Percentiles rank a stretch among this genome's conserved stretches.
Conservation (phyloP, 2,888 invertebrate genomes). For the Auanema freiburgensis region DNA sequence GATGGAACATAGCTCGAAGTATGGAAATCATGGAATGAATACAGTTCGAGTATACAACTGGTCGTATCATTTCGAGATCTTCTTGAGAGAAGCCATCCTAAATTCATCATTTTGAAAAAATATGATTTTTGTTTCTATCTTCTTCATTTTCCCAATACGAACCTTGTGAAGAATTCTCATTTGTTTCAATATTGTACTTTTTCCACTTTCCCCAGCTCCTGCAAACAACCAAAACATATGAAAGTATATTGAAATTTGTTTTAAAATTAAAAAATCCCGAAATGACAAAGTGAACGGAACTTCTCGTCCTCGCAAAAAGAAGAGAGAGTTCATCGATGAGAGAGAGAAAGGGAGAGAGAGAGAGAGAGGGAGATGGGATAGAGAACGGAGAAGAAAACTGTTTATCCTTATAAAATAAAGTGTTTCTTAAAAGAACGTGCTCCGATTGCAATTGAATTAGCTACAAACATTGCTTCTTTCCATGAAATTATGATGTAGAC, state of each 20-base stretch:
- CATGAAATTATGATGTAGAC: too few relatives aligned
- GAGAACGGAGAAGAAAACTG: not conserved
- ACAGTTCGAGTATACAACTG: conserved; percentile 95
- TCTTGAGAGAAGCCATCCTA: conserved; percentile 98
- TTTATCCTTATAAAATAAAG: not conserved
- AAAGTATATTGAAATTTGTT: conserved; percentile 1
- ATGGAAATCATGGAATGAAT: conserved; percentile 99
- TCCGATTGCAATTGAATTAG: not conserved
- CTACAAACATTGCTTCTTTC: not conserved
- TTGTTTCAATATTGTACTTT: conserved; percentile 99
- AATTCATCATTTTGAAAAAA: not conserved
- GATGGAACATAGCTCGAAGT: conserved; percentile 97
- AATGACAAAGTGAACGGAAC: not conserved
- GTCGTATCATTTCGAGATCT: conserved; percentile 99
- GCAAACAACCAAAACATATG: conserved; percentile 17
- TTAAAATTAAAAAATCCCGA: not conserved
- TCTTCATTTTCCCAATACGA: conserved; percentile 1
- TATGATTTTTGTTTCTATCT: not conserved
- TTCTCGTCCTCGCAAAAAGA: not conserved
- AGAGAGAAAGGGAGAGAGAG: not conserved
- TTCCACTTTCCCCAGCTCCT: conserved; percentile 98
- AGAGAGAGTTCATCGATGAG: not conserved
- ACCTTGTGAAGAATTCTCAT: conserved; percentile 98
- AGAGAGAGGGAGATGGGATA: not conserved
- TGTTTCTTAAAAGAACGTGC: not conserved